phyloP scores from a whole-genome alignment of 2,113 vertebrate species.

The Sinocyclocheilus rhinocerous region DNA sequence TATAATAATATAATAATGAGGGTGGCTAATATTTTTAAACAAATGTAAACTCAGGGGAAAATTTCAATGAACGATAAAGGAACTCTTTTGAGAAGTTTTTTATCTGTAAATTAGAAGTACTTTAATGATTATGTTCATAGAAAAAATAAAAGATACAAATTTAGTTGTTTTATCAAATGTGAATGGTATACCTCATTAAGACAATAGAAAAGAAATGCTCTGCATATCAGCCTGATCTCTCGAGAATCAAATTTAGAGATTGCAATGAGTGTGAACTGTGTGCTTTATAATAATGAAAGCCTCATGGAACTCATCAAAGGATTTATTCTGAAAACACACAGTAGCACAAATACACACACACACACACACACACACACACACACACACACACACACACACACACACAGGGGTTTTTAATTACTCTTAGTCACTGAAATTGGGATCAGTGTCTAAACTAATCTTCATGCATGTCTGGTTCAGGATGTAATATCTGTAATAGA shows the following conservation, averaged over 20 bases:
- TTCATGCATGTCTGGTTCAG: constrained; percentile 47
- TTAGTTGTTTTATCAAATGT: constrained; percentile 5
- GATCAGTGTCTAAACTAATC: constrained; percentile 47
- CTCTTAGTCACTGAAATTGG: constrained; percentile 43
- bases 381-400: neutral
- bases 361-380: neutral
- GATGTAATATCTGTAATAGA: constrained; percentile 47
- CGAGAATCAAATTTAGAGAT: constrained; percentile 39
- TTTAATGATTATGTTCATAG: constrained; percentile 13
- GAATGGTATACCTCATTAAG: constrained; percentile 15
- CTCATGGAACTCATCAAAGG: constrained; percentile 42
- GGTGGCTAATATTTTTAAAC: neutral
- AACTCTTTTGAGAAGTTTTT: neutral
- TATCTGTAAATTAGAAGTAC: constrained; percentile 1
- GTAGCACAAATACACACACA: neutral
- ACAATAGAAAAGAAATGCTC: constrained; percentile 17
- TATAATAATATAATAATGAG: neutral
- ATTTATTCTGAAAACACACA: constrained; percentile 34
- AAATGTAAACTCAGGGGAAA: neutral
- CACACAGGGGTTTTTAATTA: constrained; percentile 48
- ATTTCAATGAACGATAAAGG: neutral
- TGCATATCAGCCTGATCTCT: constrained; percentile 12
- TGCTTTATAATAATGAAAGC: constrained; percentile 40
- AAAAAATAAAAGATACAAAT: neutral
- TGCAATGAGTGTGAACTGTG: constrained; percentile 18